Evolutionary conservation across 2,888 invertebrate species (phyloP).

Genomic region (Pammene fasciana): DNA sequence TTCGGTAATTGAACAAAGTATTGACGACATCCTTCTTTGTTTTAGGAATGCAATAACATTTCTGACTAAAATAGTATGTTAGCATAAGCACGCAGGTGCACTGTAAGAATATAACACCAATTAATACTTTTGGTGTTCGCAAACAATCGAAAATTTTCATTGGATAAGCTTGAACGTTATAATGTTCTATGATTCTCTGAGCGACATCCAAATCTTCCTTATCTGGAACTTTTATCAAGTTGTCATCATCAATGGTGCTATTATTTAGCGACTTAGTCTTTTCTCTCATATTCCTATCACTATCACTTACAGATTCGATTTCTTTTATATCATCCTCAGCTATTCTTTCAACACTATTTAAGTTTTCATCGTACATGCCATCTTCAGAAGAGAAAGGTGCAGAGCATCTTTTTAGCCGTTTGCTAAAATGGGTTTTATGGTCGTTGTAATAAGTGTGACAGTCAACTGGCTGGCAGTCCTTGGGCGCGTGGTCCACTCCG

Average conservation of each 20-base stretch:
- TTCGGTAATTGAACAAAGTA: conserved; percentile 66
- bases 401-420: conserved; percentile 56
- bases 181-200: neutral
- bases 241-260: no score
- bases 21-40: conserved; percentile 56
- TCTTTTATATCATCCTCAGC: conserved; percentile 58
- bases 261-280: conserved; percentile 45
- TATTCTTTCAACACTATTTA: conserved; percentile 56
- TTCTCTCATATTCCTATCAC: conserved; percentile 45
- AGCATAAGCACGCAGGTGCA: conserved; percentile 46
- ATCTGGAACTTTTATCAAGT: no score
- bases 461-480: conserved; percentile 67
- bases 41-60: conserved; percentile 49
- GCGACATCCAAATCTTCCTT: neutral
- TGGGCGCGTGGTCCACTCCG: conserved; percentile 61
- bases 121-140: neutral
- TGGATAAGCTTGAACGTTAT: neutral
- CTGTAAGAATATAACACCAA: conserved; percentile 61
- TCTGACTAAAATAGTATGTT: conserved; percentile 54
- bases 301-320: conserved; percentile 53
- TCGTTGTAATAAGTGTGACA: conserved; percentile 71
- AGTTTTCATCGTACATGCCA: conserved; percentile 58
- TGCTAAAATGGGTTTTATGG: conserved; percentile 57
- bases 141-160: neutral
- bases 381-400: conserved; percentile 56